phyloP scores from a whole-genome alignment of 2,113 vertebrate genomes.

The Podarcis muralis region DNA sequence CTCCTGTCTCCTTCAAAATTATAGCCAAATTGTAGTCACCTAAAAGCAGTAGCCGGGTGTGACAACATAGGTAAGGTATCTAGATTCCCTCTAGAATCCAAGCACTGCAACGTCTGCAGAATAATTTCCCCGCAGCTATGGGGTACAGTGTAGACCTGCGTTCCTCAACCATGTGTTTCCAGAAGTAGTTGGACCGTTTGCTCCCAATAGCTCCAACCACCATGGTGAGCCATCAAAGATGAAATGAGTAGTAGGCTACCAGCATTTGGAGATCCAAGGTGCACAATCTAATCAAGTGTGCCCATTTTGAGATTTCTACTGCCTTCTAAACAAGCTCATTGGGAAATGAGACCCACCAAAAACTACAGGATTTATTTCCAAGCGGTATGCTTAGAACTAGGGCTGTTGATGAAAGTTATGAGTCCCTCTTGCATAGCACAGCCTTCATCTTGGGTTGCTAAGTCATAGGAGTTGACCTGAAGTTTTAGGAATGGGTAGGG shows the following conservation, averaged over 20 bases:
- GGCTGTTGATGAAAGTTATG: background rate
- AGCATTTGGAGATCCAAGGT: too few relatives aligned
- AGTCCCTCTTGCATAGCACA: too few relatives aligned
- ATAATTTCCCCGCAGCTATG: background rate
- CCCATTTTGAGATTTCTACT: background rate
- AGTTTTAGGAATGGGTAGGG: too few relatives aligned
- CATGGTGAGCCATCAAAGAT: too few relatives aligned
- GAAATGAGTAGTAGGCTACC: too few relatives aligned
- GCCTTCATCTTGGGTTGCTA: background rate
- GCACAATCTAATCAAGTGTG: too few relatives aligned
- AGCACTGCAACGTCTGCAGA: background rate
- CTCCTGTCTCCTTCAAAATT: too few relatives aligned
- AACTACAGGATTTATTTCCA: background rate
- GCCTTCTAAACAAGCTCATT: background rate
- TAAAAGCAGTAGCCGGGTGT: background rate
- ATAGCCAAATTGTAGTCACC: background rate
- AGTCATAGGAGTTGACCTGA: background rate
- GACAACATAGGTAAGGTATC: background rate
- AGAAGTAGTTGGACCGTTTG: too few relatives aligned
- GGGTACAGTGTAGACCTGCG: too few relatives aligned
- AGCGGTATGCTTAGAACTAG: background rate
- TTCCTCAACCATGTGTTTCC: too few relatives aligned
- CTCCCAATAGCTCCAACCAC: too few relatives aligned
- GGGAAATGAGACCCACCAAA: background rate
- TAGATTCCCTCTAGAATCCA: background rate